Base-by-base conservation (phyloP, 2,113 vertebrate species). In the Triplophysa tibetana region DNA sequence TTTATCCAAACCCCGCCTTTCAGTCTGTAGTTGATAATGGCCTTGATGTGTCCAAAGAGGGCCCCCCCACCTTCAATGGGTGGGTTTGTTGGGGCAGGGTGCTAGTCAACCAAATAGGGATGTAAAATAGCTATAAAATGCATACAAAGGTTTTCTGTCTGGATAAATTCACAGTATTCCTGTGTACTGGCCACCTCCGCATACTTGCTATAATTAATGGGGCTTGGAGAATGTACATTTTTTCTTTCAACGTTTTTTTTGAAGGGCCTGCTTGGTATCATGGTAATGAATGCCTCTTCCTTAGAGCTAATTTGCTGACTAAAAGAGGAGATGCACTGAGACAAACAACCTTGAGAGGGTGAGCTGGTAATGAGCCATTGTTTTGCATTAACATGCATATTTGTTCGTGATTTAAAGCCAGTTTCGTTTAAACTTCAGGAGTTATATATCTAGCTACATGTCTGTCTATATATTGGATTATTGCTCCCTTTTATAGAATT, bases 221-320 rank as follows among this genome's bases (percentile, higher is more conserved):
- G 73, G 58, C 54, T 8, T 33, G 63, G 41, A 61, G n/a, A 50
- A 43, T 21, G 50, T 54, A 52, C 73, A 23, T 21, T 33, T 75
- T 70, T 81, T 76, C 43, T 76, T 41, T 52, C 24, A 38, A 8
- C 16, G 13, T 61, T 82, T 82, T 75, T 81, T 75, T 45, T 45
- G 10, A 74, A 67, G 68, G 56, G 12, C 24, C 29, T 64, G 50
- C 67, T 72, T 64, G 60, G 23, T 72, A 66, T 70, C 76, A 72
- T 65, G 23, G 45, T 81, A 81, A 84, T 65, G 67, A 78, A 82
- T 81, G 79, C 16, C 19, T 43, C 64, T 78, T 52, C 63, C 69
- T 66, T 56, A 75, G 54, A 78, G 64, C 69, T 83, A 83, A 81
- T 78, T 69, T 82, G 80, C 82, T 80, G 82, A 84, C 85, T 81